Conservation (phyloP, 2,888 invertebrate species). For the Dolomedes plantarius region DNA sequence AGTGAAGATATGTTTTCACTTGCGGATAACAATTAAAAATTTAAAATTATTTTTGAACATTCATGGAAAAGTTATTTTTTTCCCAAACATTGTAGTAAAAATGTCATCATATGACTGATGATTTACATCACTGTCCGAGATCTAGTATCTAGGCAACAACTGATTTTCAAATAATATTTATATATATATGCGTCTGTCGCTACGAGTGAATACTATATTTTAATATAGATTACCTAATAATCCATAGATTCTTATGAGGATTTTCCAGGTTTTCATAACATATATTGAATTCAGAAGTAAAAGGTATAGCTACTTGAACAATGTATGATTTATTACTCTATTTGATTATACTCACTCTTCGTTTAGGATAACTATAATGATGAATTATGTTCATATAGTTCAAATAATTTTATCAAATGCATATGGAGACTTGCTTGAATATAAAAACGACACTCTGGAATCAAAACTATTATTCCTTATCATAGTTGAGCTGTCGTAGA, state of each 20-base stretch:
- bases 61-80: not conserved
- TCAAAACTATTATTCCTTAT: conserved; percentile 4
- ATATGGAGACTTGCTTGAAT: not conserved
- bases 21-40: not conserved
- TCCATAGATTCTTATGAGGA: not conserved
- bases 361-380: not conserved
- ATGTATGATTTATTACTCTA: not conserved
- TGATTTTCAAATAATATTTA: not conserved
- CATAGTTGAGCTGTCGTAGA: conserved; percentile 11
- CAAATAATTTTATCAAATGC: not conserved
- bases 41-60: conserved; percentile 12
- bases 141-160: conserved; percentile 12
- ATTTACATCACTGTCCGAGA: not conserved
- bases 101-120: not conserved
- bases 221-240: not conserved
- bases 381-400: not conserved
- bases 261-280: not conserved
- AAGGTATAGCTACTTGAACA: not conserved
- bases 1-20: not conserved
- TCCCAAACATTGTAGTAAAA: not conserved
- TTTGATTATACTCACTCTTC: not conserved
- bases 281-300: not conserved
- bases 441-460: not conserved
- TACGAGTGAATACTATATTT: not conserved
- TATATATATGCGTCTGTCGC: not conserved